Conservation (phyloP, 2,888 invertebrate species). For the Morpho deidamia region DNA sequence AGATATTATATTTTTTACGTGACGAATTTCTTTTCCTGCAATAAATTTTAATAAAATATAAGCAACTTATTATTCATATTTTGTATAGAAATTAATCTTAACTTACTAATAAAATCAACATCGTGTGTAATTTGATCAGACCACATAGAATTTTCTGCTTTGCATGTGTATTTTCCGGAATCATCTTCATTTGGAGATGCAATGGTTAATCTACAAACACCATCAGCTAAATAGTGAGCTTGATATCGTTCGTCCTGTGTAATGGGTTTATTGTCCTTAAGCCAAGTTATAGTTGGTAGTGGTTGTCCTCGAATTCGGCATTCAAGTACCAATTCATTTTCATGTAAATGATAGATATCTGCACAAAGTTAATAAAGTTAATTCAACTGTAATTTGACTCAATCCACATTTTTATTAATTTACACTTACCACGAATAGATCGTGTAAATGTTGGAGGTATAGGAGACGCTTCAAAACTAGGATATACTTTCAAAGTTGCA, state of each 20-base stretch:
- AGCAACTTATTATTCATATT: not conserved
- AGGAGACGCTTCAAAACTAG: slow-evolving; percentile 83
- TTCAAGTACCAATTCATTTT: slow-evolving; percentile 86
- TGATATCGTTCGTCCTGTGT: slow-evolving; percentile 77
- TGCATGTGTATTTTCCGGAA: slow-evolving; percentile 86
- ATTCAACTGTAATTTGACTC: not conserved
- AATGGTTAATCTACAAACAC: slow-evolving; percentile 84
- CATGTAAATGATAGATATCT: slow-evolving; percentile 85
- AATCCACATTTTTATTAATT: not conserved
- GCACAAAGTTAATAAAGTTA: slow-evolving; percentile 21
- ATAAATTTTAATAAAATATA: slow-evolving; percentile 8
- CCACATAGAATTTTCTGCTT: slow-evolving; percentile 85
- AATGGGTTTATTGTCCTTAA: slow-evolving; percentile 82
- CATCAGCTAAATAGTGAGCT: slow-evolving; percentile 84
- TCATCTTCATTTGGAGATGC: slow-evolving; percentile 82
- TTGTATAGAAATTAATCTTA: not conserved
- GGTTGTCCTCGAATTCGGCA: slow-evolving; percentile 88
- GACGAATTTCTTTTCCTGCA: slow-evolving; percentile 49
- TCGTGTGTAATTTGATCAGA: slow-evolving; percentile 86
- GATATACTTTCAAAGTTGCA: slow-evolving; percentile 86
- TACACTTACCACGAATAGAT: slow-evolving; percentile 81
- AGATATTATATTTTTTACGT: slow-evolving; percentile 51
- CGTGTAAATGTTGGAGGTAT: slow-evolving; percentile 86
- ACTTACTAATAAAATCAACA: slow-evolving; percentile 82
- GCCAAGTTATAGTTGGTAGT: slow-evolving; percentile 85